Percentiles rank a stretch among this genome's conserved stretches.
Evolutionary conservation across 2,113 vertebrate genomes (phyloP).

Genomic region (Cyphomyrus discorhynchus): DNA sequence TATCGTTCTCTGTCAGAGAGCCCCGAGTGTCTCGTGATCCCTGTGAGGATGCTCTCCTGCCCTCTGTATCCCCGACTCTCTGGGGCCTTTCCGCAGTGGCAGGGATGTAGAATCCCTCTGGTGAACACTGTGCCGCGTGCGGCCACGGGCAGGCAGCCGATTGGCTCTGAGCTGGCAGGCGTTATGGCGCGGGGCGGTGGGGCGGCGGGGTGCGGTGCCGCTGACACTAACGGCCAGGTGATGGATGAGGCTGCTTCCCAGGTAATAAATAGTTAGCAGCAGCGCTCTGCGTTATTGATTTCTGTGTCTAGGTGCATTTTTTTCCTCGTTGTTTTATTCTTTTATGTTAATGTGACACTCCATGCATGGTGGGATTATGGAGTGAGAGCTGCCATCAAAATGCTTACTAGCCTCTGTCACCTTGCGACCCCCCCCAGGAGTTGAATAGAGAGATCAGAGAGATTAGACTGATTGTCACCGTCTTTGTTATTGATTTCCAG

Average conservation of each 20-base stretch:
- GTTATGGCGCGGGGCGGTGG: not conserved
- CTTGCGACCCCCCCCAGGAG: not conserved
- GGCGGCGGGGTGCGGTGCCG: constrained; percentile 27
- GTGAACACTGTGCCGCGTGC: not conserved
- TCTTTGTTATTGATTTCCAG: constrained; percentile 53
- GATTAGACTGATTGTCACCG: constrained; percentile 46
- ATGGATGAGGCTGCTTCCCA: constrained; percentile 58
- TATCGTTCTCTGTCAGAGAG: constrained; percentile 27
- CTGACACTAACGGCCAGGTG: constrained; percentile 62
- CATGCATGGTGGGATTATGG: constrained; percentile 20
- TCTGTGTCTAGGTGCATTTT: constrained; percentile 62
- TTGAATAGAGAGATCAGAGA: constrained; percentile 34
- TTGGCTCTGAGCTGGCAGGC: constrained; percentile 11
- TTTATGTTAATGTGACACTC: constrained; percentile 50
- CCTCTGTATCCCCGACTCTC: not conserved
- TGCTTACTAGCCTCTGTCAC: not conserved
- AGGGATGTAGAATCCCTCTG: not conserved
- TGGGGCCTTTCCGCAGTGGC: not conserved
- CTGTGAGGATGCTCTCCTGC: not conserved
- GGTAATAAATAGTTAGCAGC: constrained; percentile 59
- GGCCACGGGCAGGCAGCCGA: not conserved
- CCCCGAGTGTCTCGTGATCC: not conserved
- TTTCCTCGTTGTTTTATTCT: constrained; percentile 46
- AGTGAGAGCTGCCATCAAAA: constrained; percentile 20
- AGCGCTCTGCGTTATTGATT: constrained; percentile 50